Evolutionary conservation across 1,140 invertebrate species (phyloP), one percentile per base, ranked within the genome.

Genomic region (Carposina sasakii): DNA sequence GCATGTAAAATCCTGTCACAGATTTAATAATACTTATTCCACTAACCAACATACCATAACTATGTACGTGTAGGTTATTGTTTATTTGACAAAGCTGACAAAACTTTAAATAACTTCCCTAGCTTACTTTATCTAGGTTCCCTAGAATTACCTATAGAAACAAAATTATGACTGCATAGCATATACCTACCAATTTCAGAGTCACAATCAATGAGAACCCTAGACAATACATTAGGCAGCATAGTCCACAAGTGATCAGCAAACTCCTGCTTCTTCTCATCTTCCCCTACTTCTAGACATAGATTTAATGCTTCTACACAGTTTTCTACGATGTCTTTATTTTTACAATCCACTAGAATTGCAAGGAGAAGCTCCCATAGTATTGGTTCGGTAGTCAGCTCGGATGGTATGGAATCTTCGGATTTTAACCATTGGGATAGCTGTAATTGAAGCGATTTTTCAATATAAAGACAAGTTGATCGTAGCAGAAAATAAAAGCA

Each of bases 401-500:
- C 75, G 24, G 63, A 49, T 5, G 79, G 79, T 23, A 83, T 41
- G 1, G 62, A 52, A 16, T 71, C 66, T 54, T 77, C 79, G 2
- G 31, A 56, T 60, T 70, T 68, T 0, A 83, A 55, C 79, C 79
- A 83, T 67, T 79, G 65, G 6, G 71, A 66, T 17, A 83, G 30
- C 79, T 83, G 43, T 22, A 61, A 57, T 24, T 30, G 1, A 10
- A 10, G 23, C n/a, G 34, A 46, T 34, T n/a, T 19, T 30, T 15
- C 10, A 30, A 6, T 22, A 16, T n/a, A n/a, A n/a, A n/a, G n/a
- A n/a, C n/a, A n/a, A n/a, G n/a, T n/a, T n/a, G n/a, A n/a, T n/a
- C n/a, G n/a, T n/a, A n/a, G n/a, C n/a, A n/a, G n/a, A n/a, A n/a
- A n/a, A n/a, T n/a, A n/a, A n/a, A n/a, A n/a, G n/a, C n/a, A n/a